Conservation (phyloP, 2,797 vertebrate genomes). For the Tinamus major region DNA sequence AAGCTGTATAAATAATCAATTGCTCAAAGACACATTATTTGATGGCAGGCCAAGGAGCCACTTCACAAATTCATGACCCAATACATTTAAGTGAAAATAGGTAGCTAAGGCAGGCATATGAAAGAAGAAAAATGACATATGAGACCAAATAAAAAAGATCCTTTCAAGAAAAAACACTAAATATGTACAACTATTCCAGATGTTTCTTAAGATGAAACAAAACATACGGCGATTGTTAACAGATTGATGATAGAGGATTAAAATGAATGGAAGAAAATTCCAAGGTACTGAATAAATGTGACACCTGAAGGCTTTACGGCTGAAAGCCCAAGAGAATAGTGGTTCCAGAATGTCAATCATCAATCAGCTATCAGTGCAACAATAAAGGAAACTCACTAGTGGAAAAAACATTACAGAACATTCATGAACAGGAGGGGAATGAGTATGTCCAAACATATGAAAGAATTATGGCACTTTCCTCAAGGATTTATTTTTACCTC, state of each 20-base stretch:
- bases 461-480: constrained; percentile 45
- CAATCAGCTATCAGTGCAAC: constrained; percentile 32
- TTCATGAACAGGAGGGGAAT: neutral
- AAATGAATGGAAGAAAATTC: constrained; percentile 51
- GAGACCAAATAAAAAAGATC: constrained; percentile 56
- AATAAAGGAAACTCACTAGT: neutral
- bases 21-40: neutral
- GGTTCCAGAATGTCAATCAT: neutral
- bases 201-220: constrained; percentile 74
- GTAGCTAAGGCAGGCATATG: constrained; percentile 56
- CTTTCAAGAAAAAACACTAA: constrained; percentile 64
- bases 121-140: constrained; percentile 64
- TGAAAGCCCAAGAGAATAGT: constrained; percentile 38
- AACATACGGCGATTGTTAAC: constrained; percentile 55
- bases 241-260: constrained; percentile 67
- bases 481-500: constrained; percentile 29
- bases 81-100: constrained; percentile 54
- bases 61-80: neutral
- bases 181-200: constrained; percentile 69
- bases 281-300: constrained; percentile 57
- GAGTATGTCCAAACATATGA: neutral
- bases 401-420: neutral
- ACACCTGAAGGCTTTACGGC: constrained; percentile 60
- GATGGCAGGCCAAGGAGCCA: neutral
- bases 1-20: neutral